These are phyloP conservation scores for Epizoanthus fatuus DNA, from an alignment of 92 coral and sea anemone species.

Conservation along the genomic window DNA sequence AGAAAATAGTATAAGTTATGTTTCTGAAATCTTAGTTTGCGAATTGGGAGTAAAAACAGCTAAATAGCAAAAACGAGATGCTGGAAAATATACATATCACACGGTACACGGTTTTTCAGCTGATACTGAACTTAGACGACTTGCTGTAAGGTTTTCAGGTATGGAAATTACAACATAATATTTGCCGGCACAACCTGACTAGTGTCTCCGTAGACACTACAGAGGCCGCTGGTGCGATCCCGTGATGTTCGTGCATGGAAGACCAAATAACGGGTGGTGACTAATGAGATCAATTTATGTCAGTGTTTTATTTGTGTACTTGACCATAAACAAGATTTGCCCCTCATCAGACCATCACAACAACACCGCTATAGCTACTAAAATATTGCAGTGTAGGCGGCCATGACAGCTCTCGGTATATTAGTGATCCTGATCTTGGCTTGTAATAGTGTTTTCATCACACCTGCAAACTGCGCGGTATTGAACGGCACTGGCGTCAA, in stretches of 20 bases:
- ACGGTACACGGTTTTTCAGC: no score
- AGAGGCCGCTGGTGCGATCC: background rate
- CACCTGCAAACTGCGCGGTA: background rate
- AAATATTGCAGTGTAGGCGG: background rate
- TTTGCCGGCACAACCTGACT: no score
- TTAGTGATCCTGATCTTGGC: background rate
- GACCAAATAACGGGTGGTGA: constrained; percentile 21
- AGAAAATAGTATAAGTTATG: no score
- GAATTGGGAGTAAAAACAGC: no score
- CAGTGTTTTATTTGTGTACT: constrained; percentile 17
- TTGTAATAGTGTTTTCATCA: background rate
- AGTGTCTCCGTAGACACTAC: background rate
- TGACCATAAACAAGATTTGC: background rate
- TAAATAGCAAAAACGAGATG: no score
- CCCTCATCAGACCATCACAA: background rate
- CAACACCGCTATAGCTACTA: background rate
- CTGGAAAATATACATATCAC: no score
- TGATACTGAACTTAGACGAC: no score
- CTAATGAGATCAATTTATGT: constrained; percentile 34
- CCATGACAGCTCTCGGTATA: background rate
- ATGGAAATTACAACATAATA: no score
- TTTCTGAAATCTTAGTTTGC: no score
- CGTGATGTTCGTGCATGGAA: background rate
- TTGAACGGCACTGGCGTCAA: background rate
- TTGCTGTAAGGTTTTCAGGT: no score